Evolutionary conservation across 2,888 invertebrate species (phyloP).

Genomic region (Ormyrus pomaceus): DNA sequence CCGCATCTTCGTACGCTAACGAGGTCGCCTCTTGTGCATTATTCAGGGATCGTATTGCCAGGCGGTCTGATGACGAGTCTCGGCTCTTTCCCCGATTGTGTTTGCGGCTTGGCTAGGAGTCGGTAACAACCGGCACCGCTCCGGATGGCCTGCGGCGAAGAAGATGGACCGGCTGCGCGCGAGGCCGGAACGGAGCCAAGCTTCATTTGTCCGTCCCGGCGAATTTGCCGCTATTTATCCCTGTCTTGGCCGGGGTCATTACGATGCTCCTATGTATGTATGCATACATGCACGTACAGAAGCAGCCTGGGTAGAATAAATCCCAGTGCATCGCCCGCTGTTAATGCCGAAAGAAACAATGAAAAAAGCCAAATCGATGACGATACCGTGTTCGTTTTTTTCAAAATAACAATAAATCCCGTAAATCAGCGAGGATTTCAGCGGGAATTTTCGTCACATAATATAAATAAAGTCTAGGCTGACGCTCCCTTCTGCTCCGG

Average conservation of each 20-base stretch:
- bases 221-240: conserved; percentile 42
- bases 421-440: conserved; percentile 22
- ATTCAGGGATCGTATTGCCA: conserved; percentile 55
- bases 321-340: conserved; percentile 23
- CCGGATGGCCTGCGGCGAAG: conserved; percentile 4
- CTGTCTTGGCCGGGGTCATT: conserved; percentile 21
- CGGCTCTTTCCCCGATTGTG: not conserved
- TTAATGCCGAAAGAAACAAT: conserved; percentile 34
- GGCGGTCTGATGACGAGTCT: not conserved
- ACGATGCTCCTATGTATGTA: not conserved
- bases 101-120: not conserved
- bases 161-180: conserved; percentile 18
- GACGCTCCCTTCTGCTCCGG: not conserved
- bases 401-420: conserved; percentile 30
- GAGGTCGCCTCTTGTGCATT: conserved; percentile 53
- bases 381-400: conserved; percentile 25
- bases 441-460: conserved; percentile 26
- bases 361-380: conserved; percentile 20
- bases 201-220: conserved; percentile 38
- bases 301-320: conserved; percentile 12
- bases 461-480: conserved; percentile 24
- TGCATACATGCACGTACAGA: not conserved
- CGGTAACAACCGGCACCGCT: not conserved
- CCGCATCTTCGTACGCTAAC: conserved; percentile 26
- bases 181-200: not conserved